Base-by-base conservation (phyloP, 2,113 vertebrate genomes). In the Cygnus atratus region DNA sequence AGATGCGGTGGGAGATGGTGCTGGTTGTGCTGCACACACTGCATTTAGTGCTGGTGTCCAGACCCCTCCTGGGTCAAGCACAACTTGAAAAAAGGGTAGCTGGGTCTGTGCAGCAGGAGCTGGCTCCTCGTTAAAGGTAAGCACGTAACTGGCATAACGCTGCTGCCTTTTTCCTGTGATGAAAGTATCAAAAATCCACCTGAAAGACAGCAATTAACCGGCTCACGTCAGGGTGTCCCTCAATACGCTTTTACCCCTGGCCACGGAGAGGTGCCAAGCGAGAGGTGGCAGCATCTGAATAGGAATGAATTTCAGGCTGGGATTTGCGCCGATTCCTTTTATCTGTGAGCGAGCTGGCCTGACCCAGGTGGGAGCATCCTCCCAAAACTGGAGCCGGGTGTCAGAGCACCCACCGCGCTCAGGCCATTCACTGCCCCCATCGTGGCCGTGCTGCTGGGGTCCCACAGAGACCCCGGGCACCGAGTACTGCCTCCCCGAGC, bases 161-260 rank as follows among this genome's bases (percentile, higher is more conserved):
- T 5, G 4, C 62, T 33, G 70, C 41, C n/a, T 35, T 48, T 1
- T 0, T 46, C 54, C 71, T 13, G 0, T 2, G 16, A 8, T 1
- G n/a, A 25, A 31, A 68, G 20, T 20, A 17, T 11, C 44, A 11
- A 2, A 59, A 71, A 20, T 48, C 66, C 50, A 4, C 3, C 7
- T 2, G 35, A 39, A 63, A 57, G 6, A 1, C 52, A 13, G 28
- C 20, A 19, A 14, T 26, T 17, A 9, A 79, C 3, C 19, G 0
- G 0, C 39, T 10, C 33, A 0, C 18, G 0, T 10, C 33, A 3
- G 43, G 65, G 17, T 21, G 39, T 29, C 50, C 76, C 29, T 2
- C 1, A 8, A 11, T 18, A 11, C 0, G 6, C 35, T 50, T 43
- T 63, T 31, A 24, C 26, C 25, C 10, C 28, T 0, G 3, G 37